Percentiles rank a stretch among this genome's conserved stretches.
Conservation (phyloP, 2,797 vertebrate species). For the Anguilla anguilla region DNA sequence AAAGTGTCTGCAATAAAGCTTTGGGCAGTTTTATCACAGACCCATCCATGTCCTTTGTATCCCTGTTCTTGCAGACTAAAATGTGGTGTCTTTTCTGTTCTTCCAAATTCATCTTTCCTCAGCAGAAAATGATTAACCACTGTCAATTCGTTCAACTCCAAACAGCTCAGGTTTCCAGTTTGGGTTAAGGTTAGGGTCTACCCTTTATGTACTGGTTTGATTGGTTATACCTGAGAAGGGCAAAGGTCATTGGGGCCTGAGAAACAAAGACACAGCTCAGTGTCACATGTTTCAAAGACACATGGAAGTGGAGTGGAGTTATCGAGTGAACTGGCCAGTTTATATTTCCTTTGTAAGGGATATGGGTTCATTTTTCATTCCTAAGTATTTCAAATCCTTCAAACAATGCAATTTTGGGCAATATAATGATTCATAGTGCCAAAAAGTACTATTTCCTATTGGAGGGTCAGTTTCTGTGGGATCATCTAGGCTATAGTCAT, state of each 20-base stretch:
- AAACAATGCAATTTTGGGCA: constrained; percentile 31
- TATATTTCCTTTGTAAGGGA: constrained; percentile 11
- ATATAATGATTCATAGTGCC: constrained; percentile 33
- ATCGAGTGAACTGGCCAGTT: background rate
- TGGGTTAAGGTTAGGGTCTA: background rate
- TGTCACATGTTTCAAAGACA: background rate
- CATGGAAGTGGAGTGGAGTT: background rate
- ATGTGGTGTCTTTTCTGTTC: background rate
- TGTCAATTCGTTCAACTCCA: background rate
- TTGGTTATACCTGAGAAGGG: background rate
- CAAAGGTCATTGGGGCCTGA: background rate
- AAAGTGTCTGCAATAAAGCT: background rate
- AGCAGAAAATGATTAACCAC: background rate
- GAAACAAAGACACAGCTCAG: background rate
- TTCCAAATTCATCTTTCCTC: background rate
- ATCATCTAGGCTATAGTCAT: constrained; percentile 16
- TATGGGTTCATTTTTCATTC: constrained; percentile 22
- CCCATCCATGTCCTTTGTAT: background rate
- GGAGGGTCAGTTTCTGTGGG: constrained; percentile 9
- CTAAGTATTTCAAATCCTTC: constrained; percentile 16
- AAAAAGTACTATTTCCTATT: background rate
- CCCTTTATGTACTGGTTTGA: background rate
- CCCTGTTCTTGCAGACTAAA: background rate
- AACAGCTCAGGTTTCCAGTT: background rate
- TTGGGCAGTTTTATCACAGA: background rate